A percentile compares a stretch with the other conserved stretches of the same genome.
Conservation (phyloP, 1,140 invertebrate species). For the Anoplophora glabripennis region DNA sequence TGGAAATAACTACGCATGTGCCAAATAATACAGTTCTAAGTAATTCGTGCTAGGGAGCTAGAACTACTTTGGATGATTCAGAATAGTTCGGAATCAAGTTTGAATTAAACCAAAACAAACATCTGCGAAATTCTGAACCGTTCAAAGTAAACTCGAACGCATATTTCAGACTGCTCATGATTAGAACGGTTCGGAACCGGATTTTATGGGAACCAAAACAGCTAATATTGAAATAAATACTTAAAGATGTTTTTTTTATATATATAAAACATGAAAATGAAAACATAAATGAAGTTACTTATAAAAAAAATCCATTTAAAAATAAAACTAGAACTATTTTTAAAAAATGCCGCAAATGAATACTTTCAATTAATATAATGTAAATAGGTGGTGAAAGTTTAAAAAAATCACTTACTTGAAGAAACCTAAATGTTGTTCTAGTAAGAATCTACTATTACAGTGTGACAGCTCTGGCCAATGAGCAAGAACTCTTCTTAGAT, state of each 20-base stretch:
- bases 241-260: neutral
- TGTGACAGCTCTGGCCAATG: slow-evolving; percentile 67
- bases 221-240: neutral
- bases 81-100: too few relatives aligned
- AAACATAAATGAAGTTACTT: neutral
- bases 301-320: neutral
- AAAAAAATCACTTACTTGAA: slow-evolving; percentile 66
- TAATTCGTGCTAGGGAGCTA: too few relatives aligned
- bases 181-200: too few relatives aligned
- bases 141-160: too few relatives aligned
- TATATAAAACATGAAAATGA: too few relatives aligned
- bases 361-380: neutral
- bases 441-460: slow-evolving; percentile 65
- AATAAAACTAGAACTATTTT: neutral
- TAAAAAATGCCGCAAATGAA: too few relatives aligned
- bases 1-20: too few relatives aligned
- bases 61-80: too few relatives aligned
- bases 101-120: too few relatives aligned
- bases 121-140: too few relatives aligned
- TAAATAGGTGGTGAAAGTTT: neutral
- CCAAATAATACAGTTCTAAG: too few relatives aligned
- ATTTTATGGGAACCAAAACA: neutral
- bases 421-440: slow-evolving; percentile 73
- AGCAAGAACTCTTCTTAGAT: slow-evolving; percentile 74
- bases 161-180: too few relatives aligned